Evolutionary conservation across 2,797 vertebrate species (phyloP), one percentile per base, ranked within the genome.

Genomic region (Uromys caudimaculatus): DNA sequence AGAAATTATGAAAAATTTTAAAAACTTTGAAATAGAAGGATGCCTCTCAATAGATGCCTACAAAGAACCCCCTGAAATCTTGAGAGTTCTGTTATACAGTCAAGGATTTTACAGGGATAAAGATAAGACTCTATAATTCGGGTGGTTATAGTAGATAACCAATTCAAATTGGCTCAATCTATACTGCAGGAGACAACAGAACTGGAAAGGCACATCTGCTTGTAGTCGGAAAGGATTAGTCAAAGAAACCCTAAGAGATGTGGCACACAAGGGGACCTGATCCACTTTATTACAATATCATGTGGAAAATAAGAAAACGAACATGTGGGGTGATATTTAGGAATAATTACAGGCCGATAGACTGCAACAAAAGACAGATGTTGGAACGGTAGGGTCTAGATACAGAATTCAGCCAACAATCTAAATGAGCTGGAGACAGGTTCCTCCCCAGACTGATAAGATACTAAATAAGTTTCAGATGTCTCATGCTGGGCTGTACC

Each of bases 51-150:
- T 23, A 16, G 38, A 60, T 35, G 11, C 17, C 41, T 27, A 77
- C 9, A 32, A 6, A n/a, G 23, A 75, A 62, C 14, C 24, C 16
- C 76, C 76, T 81, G 21, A 41, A 91, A 81, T 3, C 32, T 73
- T 73, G n/a, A 81, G 35, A 69, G 16, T 88, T 91, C 77, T 2
- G 5, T 32, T 89, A 21, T 12, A 44, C 50, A 62, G 71, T 10
- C 84, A 88, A 93, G 54, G 27, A 35, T 81, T 82, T 79, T 81
- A 56, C 64, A 92, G 52, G 13, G 79, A 10, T 58, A 95, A 87
- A 23, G 16, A 77, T 94, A 58, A 71, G 7, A 19, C 2, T 7
- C 35, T 87, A 73, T 69, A 67, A 84, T 76, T 81, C 44, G 23
- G 14, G 41, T 69, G 24, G 10, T 54, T 86, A 58, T 23, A 82